Base-by-base conservation (phyloP, 1,140 invertebrate species). In the Tyrophagus putrescentiae region DNA sequence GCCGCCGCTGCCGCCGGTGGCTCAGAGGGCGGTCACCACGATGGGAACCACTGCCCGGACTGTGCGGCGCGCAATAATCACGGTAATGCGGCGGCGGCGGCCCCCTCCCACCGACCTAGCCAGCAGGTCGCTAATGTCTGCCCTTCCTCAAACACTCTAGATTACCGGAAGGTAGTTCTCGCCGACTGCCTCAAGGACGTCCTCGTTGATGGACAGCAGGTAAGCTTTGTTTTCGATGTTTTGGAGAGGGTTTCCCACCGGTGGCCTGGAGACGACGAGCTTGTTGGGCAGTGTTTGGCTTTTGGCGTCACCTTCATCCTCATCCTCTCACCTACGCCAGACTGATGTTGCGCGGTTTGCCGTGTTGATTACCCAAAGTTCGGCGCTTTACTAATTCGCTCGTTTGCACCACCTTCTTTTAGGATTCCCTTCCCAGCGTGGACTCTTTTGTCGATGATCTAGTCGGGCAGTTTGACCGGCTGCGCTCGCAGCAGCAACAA, bases 401-500 rank as follows among this genome's bases (percentile, higher is more conserved):
- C 21, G 23, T 48, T 48, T 7, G 23, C 18, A 48, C 7, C 23
- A n/a, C n/a, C n/a, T n/a, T n/a, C n/a, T 48, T 7, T 13, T 21
- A 48, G 45, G 45, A 48, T 48, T 18, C n/a, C n/a, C n/a, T 21
- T 7, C 7, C 45, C 21, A 6, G 31, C 45, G 31, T 48, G 13
- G 45, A 48, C 9, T 48, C 45, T 13, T 48, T 48, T 48, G 45
- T 48, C 45, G 45, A 18, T 48, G 45, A 48, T 25, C 18, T 48
- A 21, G 45, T 48, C 13, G 21, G 36, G 13, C 13, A 39, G 36
- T 39, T 39, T 39, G 36, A 39, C 36, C 21, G 13, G 13, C 13
- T 39, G 13, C 36, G 36, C 21, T 39, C 36, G 13, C 36, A 39
- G 21, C 36, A 39, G 13, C 36, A 39, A 21, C 36, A 39, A 39